These are phyloP conservation scores for Phrynocephalus vlangalii DNA, from an alignment of 2,797 vertebrate genomes.

Conservation along the genomic window DNA sequence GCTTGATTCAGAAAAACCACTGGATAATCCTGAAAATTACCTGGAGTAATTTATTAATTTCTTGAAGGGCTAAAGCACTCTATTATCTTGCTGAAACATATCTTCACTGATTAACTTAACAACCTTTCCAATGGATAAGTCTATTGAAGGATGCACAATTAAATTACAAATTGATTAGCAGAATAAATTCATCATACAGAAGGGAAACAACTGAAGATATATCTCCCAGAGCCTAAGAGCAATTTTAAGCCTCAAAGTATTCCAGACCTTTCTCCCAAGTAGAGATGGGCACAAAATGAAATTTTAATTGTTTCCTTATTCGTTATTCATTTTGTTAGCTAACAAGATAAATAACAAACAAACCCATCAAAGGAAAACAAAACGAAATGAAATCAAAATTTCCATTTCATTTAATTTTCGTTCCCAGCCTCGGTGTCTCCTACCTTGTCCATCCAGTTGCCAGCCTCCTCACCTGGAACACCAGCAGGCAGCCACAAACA, in stretches of 20 bases:
- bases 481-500: no score
- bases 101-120: not conserved
- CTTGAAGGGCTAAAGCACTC: not conserved
- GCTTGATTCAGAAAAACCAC: not conserved
- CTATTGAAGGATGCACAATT: rapidly evolving
- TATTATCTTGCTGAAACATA: constrained; percentile 13
- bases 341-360: no score
- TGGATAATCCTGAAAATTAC: not conserved
- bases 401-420: no score
- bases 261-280: no score
- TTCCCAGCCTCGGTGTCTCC: no score
- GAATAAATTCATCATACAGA: rapidly evolving
- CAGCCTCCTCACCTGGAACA: no score
- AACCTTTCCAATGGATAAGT: not conserved
- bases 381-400: no score
- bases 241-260: not conserved
- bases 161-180: not conserved
- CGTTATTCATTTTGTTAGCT: no score
- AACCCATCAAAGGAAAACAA: no score
- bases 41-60: not conserved
- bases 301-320: no score
- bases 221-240: not conserved
- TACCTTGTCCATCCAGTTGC: no score
- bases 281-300: no score
- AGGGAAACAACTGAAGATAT: not conserved